Conservation (phyloP, 2,113 vertebrate species). For the Heptranchias perlo region DNA sequence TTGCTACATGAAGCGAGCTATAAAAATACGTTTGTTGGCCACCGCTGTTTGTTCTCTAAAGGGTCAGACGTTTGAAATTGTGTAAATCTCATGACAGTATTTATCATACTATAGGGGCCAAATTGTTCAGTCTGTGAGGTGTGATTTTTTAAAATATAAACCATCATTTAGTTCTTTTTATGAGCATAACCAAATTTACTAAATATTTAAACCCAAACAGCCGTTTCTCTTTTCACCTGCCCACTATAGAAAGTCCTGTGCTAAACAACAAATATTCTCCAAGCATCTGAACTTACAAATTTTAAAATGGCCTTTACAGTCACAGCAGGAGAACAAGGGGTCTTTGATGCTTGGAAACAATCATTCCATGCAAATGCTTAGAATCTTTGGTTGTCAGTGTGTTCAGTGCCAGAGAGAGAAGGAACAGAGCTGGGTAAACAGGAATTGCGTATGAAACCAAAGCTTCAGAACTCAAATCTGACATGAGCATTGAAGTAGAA, state of each 20-base stretch:
- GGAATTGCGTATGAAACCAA: not conserved
- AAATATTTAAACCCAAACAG: not conserved
- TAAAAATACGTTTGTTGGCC: not conserved
- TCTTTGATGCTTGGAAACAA: constrained; percentile 13
- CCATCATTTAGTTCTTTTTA: too few species aligned
- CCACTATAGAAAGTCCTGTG: not conserved
- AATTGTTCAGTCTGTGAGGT: not conserved
- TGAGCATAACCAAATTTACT: not conserved
- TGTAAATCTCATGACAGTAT: not conserved
- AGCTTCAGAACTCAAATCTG: constrained; percentile 1
- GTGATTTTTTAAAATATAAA: not conserved
- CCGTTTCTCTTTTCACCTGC: not conserved
- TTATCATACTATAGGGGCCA: not conserved
- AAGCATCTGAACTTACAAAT: not conserved
- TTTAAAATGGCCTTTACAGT: not conserved
- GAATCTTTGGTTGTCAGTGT: not conserved
- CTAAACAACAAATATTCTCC: not conserved
- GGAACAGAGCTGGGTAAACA: not conserved
- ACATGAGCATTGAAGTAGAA: not conserved
- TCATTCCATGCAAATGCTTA: constrained; percentile 5
- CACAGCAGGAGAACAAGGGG: not conserved
- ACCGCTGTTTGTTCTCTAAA: not conserved
- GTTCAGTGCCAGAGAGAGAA: not conserved
- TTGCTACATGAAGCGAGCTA: not conserved
- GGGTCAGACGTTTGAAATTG: not conserved